Evolutionary conservation across 2,797 vertebrate genomes (phyloP).

Genomic region (Galagoides demidoff): DNA sequence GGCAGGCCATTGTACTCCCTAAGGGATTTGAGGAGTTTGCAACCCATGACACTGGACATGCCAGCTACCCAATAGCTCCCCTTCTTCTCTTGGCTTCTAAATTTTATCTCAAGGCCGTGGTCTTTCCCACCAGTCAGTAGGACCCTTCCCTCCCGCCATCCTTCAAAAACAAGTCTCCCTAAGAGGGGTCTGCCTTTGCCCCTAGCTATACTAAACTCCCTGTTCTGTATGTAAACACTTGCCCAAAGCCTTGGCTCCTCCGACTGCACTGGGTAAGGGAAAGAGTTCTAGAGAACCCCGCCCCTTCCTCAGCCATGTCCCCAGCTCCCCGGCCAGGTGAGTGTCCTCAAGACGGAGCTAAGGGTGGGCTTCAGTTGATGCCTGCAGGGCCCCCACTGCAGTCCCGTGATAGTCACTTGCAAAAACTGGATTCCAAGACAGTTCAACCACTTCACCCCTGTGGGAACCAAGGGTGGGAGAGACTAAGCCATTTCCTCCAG

Average conservation of each 20-base stretch:
- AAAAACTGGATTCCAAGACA: neutral
- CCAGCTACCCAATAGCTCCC: neutral
- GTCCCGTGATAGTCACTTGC: neutral
- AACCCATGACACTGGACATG: neutral
- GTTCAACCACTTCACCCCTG: neutral
- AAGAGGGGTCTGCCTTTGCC: neutral
- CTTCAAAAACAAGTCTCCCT: neutral
- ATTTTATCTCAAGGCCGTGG: neutral
- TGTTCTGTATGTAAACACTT: neutral
- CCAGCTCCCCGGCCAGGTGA: neutral
- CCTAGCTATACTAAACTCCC: neutral
- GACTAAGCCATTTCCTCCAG: too few relatives aligned
- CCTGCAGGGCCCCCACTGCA: neutral
- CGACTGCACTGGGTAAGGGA: fast-evolving
- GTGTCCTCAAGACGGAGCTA: fast-evolving
- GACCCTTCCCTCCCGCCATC: fast-evolving
- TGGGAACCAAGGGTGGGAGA: neutral
- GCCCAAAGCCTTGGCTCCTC: neutral
- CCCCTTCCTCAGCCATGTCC: neutral
- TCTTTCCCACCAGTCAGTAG: neutral
- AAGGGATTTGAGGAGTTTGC: neutral
- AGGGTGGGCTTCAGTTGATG: fast-evolving
- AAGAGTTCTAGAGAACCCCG: fast-evolving
- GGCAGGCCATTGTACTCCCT: neutral
- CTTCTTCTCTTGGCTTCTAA: neutral